phyloP scores from a whole-genome alignment of 1,140 invertebrate species.

The Apis laboriosa region DNA sequence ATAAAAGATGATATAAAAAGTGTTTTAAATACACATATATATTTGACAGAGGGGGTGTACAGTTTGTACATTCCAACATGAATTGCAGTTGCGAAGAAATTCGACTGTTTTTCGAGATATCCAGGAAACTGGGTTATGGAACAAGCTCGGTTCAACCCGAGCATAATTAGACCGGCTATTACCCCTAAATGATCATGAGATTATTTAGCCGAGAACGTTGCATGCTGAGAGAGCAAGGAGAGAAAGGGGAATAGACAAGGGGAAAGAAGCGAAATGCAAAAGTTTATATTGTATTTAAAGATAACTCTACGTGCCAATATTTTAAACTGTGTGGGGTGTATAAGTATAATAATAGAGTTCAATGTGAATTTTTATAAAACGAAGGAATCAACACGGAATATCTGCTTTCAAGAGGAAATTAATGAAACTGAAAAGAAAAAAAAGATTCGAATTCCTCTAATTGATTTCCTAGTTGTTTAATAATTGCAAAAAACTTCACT shows the following conservation, averaged over 20 bases:
- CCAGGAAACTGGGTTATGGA: slow-evolving; percentile 52
- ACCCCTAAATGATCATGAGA: slow-evolving; percentile 36
- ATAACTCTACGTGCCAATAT: slow-evolving; percentile 44
- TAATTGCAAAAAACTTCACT: too few species aligned
- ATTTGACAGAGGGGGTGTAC: neutral
- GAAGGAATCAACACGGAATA: neutral
- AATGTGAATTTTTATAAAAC: slow-evolving; percentile 9
- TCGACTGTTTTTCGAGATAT: slow-evolving; percentile 49
- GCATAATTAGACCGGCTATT: slow-evolving; percentile 52
- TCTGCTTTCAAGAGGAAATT: slow-evolving; percentile 12
- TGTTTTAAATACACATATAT: neutral
- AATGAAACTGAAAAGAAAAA: neutral
- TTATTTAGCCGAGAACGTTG: slow-evolving; percentile 16
- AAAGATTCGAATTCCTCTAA: too few species aligned
- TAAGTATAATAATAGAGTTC: slow-evolving; percentile 11
- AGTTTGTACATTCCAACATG: neutral
- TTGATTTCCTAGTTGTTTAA: too few species aligned
- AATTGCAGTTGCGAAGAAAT: slow-evolving; percentile 28
- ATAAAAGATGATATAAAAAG: neutral
- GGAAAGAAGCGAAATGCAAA: neutral
- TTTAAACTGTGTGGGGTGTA: slow-evolving; percentile 26
- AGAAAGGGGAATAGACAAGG: neutral
- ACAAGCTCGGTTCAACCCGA: slow-evolving; percentile 43
- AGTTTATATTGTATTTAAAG: slow-evolving; percentile 34
- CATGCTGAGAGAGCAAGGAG: neutral